phyloP scores from a whole-genome alignment of 1,140 invertebrate species.

The Nasonia longicornis region DNA sequence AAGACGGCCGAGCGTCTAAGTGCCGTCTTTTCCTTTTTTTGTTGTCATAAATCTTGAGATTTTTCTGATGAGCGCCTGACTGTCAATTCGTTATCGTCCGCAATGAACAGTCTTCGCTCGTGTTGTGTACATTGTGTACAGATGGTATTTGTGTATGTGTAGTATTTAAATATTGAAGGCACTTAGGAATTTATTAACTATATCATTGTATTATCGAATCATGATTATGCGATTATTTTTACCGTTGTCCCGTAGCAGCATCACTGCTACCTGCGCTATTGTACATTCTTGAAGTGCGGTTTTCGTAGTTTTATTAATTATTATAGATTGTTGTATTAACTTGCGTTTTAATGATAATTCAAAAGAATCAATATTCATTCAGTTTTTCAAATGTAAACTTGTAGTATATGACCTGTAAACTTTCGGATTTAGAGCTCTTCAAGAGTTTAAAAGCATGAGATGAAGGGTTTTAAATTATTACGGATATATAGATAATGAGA shows the following conservation, averaged over 20 bases:
- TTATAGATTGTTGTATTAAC: conserved; percentile 37
- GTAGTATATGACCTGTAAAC: conserved; percentile 37
- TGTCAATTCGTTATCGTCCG: conserved; percentile 38
- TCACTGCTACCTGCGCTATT: conserved; percentile 46
- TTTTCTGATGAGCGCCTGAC: conserved; percentile 34
- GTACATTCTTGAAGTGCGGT: conserved; percentile 56
- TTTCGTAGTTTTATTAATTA: conserved; percentile 47
- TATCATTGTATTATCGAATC: conserved; percentile 50
- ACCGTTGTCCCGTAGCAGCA: conserved; percentile 43
- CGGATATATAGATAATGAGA: conserved; percentile 16
- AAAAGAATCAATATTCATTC: conserved; percentile 30
- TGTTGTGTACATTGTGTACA: conserved; percentile 64
- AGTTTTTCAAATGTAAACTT: conserved; percentile 38
- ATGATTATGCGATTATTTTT: conserved; percentile 51
- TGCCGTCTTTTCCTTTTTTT: conserved; percentile 36
- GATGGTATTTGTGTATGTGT: conserved; percentile 63
- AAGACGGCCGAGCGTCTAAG: conserved; percentile 46
- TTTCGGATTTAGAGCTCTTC: conserved; percentile 38
- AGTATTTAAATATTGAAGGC: conserved; percentile 64
- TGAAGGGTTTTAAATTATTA: conserved; percentile 43
- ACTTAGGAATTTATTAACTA: conserved; percentile 48
- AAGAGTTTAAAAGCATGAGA: conserved; percentile 16
- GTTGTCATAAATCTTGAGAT: conserved; percentile 26
- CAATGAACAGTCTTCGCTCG: conserved; percentile 43
- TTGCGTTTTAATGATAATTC: conserved; percentile 38